Evolutionary conservation across 2,888 invertebrate species (phyloP).

Genomic region (Polia nebulosa): DNA sequence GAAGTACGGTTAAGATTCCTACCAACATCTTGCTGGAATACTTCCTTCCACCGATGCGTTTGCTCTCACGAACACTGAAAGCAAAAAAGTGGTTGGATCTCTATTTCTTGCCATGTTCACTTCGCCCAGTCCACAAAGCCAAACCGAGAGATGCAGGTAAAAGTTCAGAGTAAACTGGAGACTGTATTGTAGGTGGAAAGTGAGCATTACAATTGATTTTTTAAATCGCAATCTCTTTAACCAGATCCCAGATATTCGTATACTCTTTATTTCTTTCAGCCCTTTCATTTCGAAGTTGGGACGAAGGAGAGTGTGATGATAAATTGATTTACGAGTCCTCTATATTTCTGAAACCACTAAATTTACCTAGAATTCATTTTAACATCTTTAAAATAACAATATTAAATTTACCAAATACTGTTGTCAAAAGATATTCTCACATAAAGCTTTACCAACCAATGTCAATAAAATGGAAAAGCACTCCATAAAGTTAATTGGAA

Average conservation of each 20-base stretch:
- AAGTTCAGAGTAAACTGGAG: not conserved
- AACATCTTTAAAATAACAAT: not conserved
- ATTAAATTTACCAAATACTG: not conserved
- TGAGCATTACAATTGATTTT: not conserved
- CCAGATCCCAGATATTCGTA: not conserved
- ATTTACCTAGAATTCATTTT: not conserved
- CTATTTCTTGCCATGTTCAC: not conserved
- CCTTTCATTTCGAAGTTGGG: not conserved
- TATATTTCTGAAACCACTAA: not conserved
- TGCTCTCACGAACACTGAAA: not conserved
- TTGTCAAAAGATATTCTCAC: not conserved
- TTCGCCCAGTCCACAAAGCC: not conserved
- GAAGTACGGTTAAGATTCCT: not conserved
- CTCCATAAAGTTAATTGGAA: slow-evolving; percentile 4
- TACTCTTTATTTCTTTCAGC: not conserved
- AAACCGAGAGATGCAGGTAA: not conserved
- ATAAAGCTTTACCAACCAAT: not conserved
- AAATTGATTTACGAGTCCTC: not conserved
- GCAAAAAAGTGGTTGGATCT: not conserved
- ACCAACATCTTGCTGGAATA: not conserved
- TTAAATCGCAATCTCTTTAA: not conserved
- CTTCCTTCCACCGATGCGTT: not conserved
- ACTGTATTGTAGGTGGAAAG: not conserved
- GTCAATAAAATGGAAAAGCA: not conserved
- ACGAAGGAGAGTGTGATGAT: too few species aligned